These are phyloP conservation scores for Motacilla tschutschensis DNA, from an alignment of 2,113 vertebrate genomes.

Conservation along the genomic window DNA sequence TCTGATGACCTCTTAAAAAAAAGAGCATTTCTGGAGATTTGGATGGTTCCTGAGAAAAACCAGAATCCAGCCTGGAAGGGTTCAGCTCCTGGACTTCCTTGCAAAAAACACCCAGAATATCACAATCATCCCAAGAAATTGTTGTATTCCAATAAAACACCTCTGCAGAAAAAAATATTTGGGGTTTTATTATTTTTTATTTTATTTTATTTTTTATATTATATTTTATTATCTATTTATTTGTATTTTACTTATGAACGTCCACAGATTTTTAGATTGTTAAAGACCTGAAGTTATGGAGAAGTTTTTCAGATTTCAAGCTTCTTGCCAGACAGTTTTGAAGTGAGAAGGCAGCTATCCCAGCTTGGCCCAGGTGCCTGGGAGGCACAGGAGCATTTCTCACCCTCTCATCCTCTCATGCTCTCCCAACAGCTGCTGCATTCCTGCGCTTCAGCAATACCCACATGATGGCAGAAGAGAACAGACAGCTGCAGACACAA, in stretches of 20 bases:
- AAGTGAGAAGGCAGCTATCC: background rate
- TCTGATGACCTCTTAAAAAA: background rate
- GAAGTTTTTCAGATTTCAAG: background rate
- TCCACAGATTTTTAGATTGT: background rate
- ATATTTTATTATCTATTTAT: background rate
- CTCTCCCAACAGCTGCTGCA: background rate
- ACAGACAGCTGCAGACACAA: background rate
- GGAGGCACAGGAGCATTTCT: background rate
- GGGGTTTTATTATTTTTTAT: background rate
- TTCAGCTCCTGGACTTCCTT: background rate
- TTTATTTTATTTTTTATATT: background rate
- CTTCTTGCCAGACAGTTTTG: background rate
- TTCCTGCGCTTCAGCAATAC: background rate
- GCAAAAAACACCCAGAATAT: background rate
- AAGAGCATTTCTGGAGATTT: background rate
- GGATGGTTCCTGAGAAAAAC: background rate
- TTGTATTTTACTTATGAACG: fast-evolving
- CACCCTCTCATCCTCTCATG: background rate
- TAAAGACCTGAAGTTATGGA: background rate
- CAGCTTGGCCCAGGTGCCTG: background rate
- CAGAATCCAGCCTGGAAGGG: background rate
- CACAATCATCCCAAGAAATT: background rate
- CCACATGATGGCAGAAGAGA: conserved; percentile 55
- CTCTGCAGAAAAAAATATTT: background rate
- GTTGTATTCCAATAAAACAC: background rate